These are phyloP conservation scores for Drosophila parabipectinata DNA, from an alignment of 1,140 invertebrate genomes.

Conservation along the genomic window DNA sequence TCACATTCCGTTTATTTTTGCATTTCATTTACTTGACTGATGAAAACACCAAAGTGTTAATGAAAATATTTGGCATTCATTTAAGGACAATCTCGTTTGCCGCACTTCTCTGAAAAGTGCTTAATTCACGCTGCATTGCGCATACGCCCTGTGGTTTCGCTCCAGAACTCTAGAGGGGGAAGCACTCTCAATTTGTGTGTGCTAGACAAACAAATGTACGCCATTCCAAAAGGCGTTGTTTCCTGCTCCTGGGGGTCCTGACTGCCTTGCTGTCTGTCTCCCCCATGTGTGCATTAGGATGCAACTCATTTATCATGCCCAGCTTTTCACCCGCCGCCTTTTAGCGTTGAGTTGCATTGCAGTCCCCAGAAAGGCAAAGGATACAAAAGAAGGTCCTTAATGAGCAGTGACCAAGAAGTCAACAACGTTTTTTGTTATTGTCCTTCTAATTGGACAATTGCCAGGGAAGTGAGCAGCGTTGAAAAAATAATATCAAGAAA, in stretches of 20 bases:
- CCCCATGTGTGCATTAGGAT: constrained; percentile 51
- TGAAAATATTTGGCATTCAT: constrained; percentile 46
- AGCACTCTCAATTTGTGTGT: neutral
- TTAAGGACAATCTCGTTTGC: constrained; percentile 31
- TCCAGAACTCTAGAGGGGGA: constrained; percentile 2
- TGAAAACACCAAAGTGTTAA: constrained; percentile 25
- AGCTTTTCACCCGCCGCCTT: constrained; percentile 20
- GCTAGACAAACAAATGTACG: constrained; percentile 30
- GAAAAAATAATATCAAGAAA: neutral
- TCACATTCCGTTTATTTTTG: constrained; percentile 17
- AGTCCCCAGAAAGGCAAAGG: constrained; percentile 12
- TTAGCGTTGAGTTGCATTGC: constrained; percentile 8
- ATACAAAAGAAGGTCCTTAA: constrained; percentile 16
- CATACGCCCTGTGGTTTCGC: constrained; percentile 44
- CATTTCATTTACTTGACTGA: constrained; percentile 20
- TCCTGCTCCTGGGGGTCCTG: constrained; percentile 3
- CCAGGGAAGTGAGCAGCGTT: neutral
- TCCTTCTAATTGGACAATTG: constrained; percentile 44
- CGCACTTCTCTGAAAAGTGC: constrained; percentile 15
- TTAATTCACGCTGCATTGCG: constrained; percentile 20
- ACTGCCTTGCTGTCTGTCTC: neutral
- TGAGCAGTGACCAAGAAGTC: constrained; percentile 32
- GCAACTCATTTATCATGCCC: constrained; percentile 58
- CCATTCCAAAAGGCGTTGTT: constrained; percentile 3
- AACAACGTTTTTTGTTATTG: constrained; percentile 28